Evolutionary conservation across 2,797 vertebrate genomes (phyloP).

Genomic region (Spondyliosoma cantharus): DNA sequence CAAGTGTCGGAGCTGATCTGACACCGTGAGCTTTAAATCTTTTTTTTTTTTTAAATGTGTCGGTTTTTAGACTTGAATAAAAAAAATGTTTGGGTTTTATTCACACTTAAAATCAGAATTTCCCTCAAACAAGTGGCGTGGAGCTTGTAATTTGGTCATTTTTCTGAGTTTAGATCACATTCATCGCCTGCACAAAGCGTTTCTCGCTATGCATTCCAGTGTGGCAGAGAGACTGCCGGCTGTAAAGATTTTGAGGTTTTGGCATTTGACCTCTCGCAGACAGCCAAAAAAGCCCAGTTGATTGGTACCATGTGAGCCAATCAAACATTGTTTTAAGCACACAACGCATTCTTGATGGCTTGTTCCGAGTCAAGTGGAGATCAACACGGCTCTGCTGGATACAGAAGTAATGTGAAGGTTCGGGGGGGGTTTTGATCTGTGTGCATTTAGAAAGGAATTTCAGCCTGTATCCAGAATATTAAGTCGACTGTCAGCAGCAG

Average conservation of each 20-base stretch:
- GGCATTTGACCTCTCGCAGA: conserved; percentile 75
- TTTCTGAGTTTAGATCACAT: conserved; percentile 18
- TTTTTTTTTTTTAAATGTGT: no score
- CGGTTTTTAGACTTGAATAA: conserved; percentile 22
- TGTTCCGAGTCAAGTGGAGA: conserved; percentile 40
- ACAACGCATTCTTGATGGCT: conserved; percentile 43
- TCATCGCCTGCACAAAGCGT: conserved; percentile 41
- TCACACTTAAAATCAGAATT: neutral
- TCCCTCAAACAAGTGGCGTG: neutral
- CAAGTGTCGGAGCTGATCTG: conserved; percentile 62
- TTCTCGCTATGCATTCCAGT: conserved; percentile 71
- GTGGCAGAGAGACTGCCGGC: conserved; percentile 66
- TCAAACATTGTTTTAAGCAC: conserved; percentile 62
- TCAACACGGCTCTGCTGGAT: conserved; percentile 2
- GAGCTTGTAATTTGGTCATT: neutral
- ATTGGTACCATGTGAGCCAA: conserved; percentile 76
- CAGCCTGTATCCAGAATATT: conserved; percentile 49
- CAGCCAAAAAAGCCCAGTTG: conserved; percentile 64
- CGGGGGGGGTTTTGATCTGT: neutral
- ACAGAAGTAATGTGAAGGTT: neutral
- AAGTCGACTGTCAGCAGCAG: conserved; percentile 64
- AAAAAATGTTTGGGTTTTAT: conserved; percentile 3
- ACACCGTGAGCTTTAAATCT: neutral
- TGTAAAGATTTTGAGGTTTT: conserved; percentile 80
- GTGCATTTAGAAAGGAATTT: conserved; percentile 59